phyloP scores from a whole-genome alignment of 2,888 invertebrate genomes.

The Uloborus plumipes region DNA sequence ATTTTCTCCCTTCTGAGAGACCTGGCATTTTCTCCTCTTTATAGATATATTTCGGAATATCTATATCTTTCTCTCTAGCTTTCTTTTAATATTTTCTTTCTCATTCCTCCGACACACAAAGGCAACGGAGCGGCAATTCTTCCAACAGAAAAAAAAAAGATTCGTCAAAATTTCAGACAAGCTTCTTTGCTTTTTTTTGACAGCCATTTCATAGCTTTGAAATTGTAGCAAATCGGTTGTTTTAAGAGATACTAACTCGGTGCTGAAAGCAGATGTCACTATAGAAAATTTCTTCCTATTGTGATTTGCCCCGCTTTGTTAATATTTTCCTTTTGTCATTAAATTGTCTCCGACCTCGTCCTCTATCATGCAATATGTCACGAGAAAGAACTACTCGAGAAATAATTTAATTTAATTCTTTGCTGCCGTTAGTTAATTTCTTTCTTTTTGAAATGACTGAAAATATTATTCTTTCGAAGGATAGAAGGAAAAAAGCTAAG shows the following conservation, averaged over 20 bases:
- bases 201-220: conserved; percentile 10
- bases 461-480: too few species aligned
- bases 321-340: conserved; percentile 32
- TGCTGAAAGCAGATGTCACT: conserved; percentile 61
- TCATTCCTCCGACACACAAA: conserved; percentile 39
- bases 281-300: conserved; percentile 7
- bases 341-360: conserved; percentile 21
- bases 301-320: background rate
- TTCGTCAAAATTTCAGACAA: conserved; percentile 30
- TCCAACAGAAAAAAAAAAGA: conserved; percentile 21
- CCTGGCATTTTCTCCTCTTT: conserved; percentile 13
- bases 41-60: conserved; percentile 52
- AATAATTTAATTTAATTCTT: conserved; percentile 33
- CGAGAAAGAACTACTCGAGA: conserved; percentile 15
- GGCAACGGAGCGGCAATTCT: conserved; percentile 42
- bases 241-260: conserved; percentile 46
- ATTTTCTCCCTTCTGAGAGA: conserved; percentile 41
- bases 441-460: too few species aligned
- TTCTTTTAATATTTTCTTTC: conserved; percentile 44
- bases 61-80: conserved; percentile 42
- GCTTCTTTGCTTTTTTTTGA: background rate
- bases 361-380: conserved; percentile 2
- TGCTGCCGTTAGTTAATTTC: too few species aligned
- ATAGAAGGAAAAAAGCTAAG: too few species aligned
- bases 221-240: conserved; percentile 62